phyloP scores from a whole-genome alignment of 2,888 invertebrate genomes.

The Syrista parreyssii region DNA sequence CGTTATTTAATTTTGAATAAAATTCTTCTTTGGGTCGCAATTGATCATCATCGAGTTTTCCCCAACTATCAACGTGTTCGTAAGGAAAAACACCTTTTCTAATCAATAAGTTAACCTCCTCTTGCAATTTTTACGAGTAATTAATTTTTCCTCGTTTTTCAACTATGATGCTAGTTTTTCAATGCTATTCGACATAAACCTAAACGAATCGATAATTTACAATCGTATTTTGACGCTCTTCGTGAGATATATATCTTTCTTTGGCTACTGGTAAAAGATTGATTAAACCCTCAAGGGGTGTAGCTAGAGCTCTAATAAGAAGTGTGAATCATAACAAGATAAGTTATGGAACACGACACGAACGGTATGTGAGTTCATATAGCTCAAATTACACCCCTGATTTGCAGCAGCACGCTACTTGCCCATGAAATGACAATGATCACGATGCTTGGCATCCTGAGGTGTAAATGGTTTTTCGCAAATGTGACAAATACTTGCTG shows the following conservation, averaged over 20 bases:
- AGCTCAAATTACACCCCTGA: no score
- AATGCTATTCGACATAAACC: conserved; percentile 52
- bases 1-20: conserved; percentile 33
- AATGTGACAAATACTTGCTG: no score
- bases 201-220: conserved; percentile 41
- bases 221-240: conserved; percentile 27
- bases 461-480: no score
- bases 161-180: conserved; percentile 34
- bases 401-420: no score
- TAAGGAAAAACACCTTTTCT: conserved; percentile 55
- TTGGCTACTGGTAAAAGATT: conserved; percentile 30
- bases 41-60: conserved; percentile 26
- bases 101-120: conserved; percentile 31
- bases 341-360: conserved; percentile 46
- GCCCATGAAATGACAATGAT: no score
- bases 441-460: no score
- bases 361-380: no score
- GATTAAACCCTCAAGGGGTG: conserved; percentile 28
- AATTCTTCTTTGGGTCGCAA: conserved; percentile 34
- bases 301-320: conserved; percentile 35
- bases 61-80: conserved; percentile 42
- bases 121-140: conserved; percentile 21
- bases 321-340: conserved; percentile 43
- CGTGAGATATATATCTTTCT: conserved; percentile 45
- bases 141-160: conserved; percentile 21